Evolutionary conservation across 2,888 invertebrate genomes (phyloP).

Genomic region (Amphipoea lucens): DNA sequence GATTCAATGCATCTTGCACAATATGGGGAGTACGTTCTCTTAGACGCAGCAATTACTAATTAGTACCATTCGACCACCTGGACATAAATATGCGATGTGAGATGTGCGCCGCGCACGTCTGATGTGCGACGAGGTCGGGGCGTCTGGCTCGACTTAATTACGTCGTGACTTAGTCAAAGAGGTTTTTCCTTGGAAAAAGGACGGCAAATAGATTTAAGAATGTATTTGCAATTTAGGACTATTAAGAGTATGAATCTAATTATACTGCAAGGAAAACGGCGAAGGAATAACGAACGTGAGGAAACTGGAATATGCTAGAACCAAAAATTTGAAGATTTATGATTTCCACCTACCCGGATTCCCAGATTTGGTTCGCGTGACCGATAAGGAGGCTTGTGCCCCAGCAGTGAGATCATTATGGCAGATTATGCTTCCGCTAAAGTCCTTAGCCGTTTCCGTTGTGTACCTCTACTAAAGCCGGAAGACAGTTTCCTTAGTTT

Average conservation of each 20-base stretch:
- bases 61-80: slow-evolving; percentile 25
- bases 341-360: background rate
- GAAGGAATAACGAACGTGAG: background rate
- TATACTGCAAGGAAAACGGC: background rate
- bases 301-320: background rate
- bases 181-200: background rate
- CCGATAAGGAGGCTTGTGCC: background rate
- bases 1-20: slow-evolving; percentile 51
- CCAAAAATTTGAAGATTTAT: background rate
- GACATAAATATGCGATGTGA: slow-evolving; percentile 44
- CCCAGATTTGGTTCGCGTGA: background rate
- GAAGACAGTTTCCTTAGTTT: background rate
- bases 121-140: slow-evolving; percentile 37
- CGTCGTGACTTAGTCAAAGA: slow-evolving; percentile 23
- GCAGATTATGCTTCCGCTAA: background rate
- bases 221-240: background rate
- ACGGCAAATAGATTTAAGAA: background rate
- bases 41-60: slow-evolving; percentile 36
- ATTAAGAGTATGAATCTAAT: background rate
- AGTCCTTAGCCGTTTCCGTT: background rate
- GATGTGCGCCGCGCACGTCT: slow-evolving; percentile 10
- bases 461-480: background rate
- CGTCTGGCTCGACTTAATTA: background rate
- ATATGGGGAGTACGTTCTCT: slow-evolving; percentile 37
- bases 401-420: background rate